A percentile compares a stretch with the other conserved stretches of the same genome.
phyloP scores from a whole-genome alignment of 1,140 invertebrate genomes.

The Cyclargus thomasi region DNA sequence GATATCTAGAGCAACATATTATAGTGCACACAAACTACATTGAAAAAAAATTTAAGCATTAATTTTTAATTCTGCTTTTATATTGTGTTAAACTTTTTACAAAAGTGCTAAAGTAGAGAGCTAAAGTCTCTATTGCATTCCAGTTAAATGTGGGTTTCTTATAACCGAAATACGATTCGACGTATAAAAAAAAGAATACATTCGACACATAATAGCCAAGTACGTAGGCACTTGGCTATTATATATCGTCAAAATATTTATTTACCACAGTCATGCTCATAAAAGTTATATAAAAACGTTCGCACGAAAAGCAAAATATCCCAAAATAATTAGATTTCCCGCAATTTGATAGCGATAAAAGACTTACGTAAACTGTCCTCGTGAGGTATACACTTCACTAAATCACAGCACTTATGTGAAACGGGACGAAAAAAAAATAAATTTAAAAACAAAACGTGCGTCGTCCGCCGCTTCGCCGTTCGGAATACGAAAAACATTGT shows the following conservation, averaged over 20 bases:
- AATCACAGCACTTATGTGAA: slow-evolving; percentile 29
- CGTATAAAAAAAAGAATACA: too few species aligned
- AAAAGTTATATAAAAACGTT: slow-evolving; percentile 1
- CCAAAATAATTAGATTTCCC: not conserved
- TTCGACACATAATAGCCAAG: not conserved
- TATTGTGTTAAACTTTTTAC: too few species aligned
- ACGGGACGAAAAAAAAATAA: slow-evolving; percentile 31
- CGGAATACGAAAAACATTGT: slow-evolving; percentile 55
- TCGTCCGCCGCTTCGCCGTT: slow-evolving; percentile 40
- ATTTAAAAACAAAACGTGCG: slow-evolving; percentile 41
- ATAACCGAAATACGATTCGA: too few species aligned
- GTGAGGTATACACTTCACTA: slow-evolving; percentile 1
- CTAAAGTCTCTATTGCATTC: too few species aligned
- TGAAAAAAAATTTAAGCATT: too few species aligned
- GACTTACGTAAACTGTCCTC: slow-evolving; percentile 11
- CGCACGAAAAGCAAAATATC: not conserved
- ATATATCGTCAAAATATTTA: not conserved
- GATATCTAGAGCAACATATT: too few species aligned
- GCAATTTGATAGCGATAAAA: not conserved
- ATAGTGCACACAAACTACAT: too few species aligned
- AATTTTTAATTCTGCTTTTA: too few species aligned
- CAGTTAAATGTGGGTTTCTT: too few species aligned
- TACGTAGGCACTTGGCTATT: not conserved
- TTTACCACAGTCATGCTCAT: not conserved
- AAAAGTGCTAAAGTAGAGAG: too few species aligned